phyloP scores from a whole-genome alignment of 1,140 invertebrate genomes.

The Branchinecta lynchi region DNA sequence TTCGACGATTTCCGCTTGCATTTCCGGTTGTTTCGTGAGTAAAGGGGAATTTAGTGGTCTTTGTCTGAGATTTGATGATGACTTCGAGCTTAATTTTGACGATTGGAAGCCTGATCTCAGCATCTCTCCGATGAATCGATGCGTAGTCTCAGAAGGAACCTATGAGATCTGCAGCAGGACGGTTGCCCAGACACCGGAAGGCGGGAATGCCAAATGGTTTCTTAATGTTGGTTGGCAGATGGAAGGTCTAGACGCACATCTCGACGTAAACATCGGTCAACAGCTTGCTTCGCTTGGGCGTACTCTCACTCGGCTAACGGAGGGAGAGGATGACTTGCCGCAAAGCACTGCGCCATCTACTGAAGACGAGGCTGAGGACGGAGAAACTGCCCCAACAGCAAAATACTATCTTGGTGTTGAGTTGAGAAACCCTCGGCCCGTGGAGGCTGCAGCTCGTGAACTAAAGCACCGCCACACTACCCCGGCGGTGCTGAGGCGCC shows the following conservation, averaged over 20 bases:
- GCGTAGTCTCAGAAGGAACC: conserved; percentile 91
- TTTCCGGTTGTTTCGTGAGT: conserved; percentile 59
- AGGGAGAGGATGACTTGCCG: conserved; percentile 49
- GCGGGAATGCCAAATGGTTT: conserved; percentile 94
- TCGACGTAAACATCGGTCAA: conserved; percentile 91
- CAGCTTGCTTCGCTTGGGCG: conserved; percentile 81
- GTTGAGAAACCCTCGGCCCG: conserved; percentile 33
- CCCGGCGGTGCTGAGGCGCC: conserved; percentile 65
- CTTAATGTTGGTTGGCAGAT: conserved; percentile 96
- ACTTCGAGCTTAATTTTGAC: conserved; percentile 87
- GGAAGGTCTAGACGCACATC: conserved; percentile 94
- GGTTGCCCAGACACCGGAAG: conserved; percentile 42
- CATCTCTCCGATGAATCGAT: conserved; percentile 76
- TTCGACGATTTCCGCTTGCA: conserved; percentile 80
- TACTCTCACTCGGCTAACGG: conserved; percentile 83
- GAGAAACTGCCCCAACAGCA: conserved; percentile 22
- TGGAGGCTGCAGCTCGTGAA: conserved; percentile 35
- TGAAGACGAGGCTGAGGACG: conserved; percentile 38
- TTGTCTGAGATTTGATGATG: conserved; percentile 83
- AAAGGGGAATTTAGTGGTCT: conserved; percentile 63
- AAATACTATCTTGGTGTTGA: conserved; percentile 21
- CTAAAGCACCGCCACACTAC: conserved; percentile 28
- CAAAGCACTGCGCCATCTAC: conserved; percentile 21
- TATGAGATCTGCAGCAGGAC: conserved; percentile 92
- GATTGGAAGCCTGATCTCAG: conserved; percentile 88